Evolutionary conservation across 1,140 invertebrate species (phyloP).

Genomic region (Zaprionus gabonicus): DNA sequence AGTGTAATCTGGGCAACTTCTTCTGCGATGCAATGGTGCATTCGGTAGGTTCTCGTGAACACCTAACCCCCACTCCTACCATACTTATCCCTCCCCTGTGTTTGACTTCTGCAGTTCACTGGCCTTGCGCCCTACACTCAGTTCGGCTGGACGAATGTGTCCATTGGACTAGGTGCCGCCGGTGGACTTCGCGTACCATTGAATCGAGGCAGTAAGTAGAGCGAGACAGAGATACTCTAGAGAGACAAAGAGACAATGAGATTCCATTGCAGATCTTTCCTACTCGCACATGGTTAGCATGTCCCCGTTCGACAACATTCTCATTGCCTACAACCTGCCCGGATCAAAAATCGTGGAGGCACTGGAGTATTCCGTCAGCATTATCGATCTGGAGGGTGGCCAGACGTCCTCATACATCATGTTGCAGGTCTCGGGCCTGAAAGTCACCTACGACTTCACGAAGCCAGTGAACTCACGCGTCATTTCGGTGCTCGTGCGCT

Average conservation of each 20-base stretch:
- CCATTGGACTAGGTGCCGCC: conserved; percentile 88
- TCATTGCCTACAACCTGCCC: conserved; percentile 88
- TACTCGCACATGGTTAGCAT: conserved; percentile 88
- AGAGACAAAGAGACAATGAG: not conserved
- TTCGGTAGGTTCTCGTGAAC: conserved; percentile 55
- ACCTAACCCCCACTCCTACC: not conserved
- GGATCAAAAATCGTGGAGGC: conserved; percentile 87
- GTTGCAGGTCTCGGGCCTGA: conserved; percentile 87
- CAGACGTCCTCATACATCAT: conserved; percentile 86
- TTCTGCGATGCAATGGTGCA: conserved; percentile 90
- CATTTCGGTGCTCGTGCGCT: conserved; percentile 86
- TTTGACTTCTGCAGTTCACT: conserved; percentile 56
- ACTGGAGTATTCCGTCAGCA: conserved; percentile 86
- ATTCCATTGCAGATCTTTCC: conserved; percentile 86
- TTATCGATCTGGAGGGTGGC: conserved; percentile 66
- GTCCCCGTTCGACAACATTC: conserved; percentile 89
- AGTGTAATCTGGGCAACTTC: conserved; percentile 92
- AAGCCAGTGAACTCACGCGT: conserved; percentile 87
- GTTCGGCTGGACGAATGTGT: conserved; percentile 87
- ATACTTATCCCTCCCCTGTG: not conserved
- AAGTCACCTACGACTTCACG: conserved; percentile 85
- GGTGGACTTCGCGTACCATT: conserved; percentile 89
- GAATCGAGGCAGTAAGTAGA: conserved; percentile 85
- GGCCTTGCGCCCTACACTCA: conserved; percentile 59
- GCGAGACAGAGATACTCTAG: not conserved